Percentiles rank a stretch among this genome's conserved stretches.
Evolutionary conservation across 2,888 invertebrate species (phyloP).

Genomic region (Diarsia mendica): DNA sequence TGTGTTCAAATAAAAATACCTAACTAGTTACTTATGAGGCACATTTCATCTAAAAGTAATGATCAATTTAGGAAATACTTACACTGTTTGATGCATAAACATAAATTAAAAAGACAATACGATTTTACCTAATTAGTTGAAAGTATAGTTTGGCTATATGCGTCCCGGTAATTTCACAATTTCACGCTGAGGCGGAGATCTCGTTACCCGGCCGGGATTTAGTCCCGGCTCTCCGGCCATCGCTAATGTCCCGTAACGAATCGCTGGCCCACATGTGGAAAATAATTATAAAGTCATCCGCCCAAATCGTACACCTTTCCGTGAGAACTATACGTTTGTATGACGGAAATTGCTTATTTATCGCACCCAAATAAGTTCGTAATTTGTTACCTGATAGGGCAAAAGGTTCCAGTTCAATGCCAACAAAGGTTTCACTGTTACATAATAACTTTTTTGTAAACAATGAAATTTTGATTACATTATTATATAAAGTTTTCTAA

Average conservation of each 20-base stretch:
- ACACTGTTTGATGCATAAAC: background rate
- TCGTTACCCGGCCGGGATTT: slow-evolving; percentile 85
- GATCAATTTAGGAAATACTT: background rate
- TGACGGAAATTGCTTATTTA: slow-evolving; percentile 80
- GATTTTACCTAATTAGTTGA: slow-evolving; percentile 62
- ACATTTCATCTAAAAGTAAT: background rate
- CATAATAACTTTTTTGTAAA: slow-evolving; percentile 4
- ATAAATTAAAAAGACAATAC: background rate
- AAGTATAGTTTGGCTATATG: slow-evolving; percentile 71
- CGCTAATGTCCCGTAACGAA: slow-evolving; percentile 87
- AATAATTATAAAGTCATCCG: slow-evolving; percentile 86
- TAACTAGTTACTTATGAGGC: background rate
- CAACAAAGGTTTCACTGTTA: slow-evolving; percentile 1
- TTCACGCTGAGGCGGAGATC: slow-evolving; percentile 87
- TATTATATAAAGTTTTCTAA: slow-evolving; percentile 33
- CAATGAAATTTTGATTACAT: slow-evolving; percentile 21
- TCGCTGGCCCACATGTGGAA: slow-evolving; percentile 84
- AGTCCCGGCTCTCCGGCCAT: slow-evolving; percentile 79
- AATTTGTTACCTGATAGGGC: slow-evolving; percentile 34
- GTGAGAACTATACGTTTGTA: slow-evolving; percentile 78
- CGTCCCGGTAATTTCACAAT: slow-evolving; percentile 87
- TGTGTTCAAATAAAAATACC: background rate
- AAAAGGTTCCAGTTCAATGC: slow-evolving; percentile 22
- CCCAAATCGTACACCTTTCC: slow-evolving; percentile 74
- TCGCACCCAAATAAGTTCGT: slow-evolving; percentile 55